phyloP scores from a whole-genome alignment of 2,113 vertebrate species.

The Thalassarche chlororhynchos region DNA sequence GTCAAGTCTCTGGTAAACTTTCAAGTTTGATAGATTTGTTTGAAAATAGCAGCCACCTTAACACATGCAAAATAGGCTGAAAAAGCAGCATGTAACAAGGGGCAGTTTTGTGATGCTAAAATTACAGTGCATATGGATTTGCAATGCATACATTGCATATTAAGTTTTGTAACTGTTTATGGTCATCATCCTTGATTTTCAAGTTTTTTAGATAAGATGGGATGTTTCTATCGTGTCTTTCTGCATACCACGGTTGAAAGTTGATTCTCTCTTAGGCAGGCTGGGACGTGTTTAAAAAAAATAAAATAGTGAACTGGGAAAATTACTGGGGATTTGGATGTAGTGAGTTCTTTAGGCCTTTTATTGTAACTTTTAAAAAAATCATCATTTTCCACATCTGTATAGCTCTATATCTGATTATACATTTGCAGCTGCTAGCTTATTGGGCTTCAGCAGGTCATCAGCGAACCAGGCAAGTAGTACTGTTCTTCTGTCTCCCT shows the following conservation, averaged over 20 bases:
- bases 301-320: background rate
- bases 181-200: background rate
- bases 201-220: background rate
- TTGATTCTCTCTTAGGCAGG: background rate
- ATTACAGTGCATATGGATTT: slow-evolving; percentile 40
- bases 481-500: background rate
- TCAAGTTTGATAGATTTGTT: slow-evolving; percentile 51
- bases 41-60: slow-evolving; percentile 60
- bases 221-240: background rate
- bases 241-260: background rate
- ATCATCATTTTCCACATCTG: background rate
- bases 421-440: background rate
- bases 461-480: background rate
- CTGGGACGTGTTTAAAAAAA: background rate
- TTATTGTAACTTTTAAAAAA: background rate
- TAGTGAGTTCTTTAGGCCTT: background rate
- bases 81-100: slow-evolving; percentile 38
- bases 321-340: background rate
- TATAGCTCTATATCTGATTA: background rate
- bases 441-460: background rate
- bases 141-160: background rate
- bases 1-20: slow-evolving; percentile 42
- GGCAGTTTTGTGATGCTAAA: slow-evolving; percentile 53
- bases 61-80: slow-evolving; percentile 40
- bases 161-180: slow-evolving; percentile 5